Evolutionary conservation across 2,113 vertebrate species (phyloP), one percentile per base, ranked within the genome.

Genomic region (Nicator chloris): DNA sequence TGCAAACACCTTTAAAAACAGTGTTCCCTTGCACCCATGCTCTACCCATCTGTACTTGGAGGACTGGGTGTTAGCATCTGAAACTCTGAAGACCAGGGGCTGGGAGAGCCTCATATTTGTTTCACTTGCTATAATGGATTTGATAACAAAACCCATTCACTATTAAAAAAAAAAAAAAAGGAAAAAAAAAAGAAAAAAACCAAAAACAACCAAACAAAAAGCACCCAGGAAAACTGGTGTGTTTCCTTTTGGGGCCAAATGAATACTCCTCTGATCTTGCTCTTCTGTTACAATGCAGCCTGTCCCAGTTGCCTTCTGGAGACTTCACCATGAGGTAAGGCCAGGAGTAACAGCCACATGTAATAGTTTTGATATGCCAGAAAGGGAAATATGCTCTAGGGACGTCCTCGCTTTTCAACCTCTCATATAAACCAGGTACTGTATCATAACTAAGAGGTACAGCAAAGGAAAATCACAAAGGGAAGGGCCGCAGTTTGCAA

Each of bases 341-440:
- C 15, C 47, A 63, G 31, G 16, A 88, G 40, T 0, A 1, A 65
- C 26, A 63, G 45, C 35, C 7, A 4, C 33, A 37, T 0, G 1
- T 3, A 35, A 16, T 27, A 13, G 2, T 65, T 77, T 39, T 6
- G 3, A 54, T 1, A 1, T 3, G 3, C 40, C 1, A 1, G 53
- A 68, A 90, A 45, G 33, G 9, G 24, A 53, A n/a, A 72, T 60
- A 42, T 4, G 3, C 22, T 42, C 40, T 11, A 82, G 8, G 26
- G 12, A 68, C 24, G 15, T 57, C 37, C 22, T 90, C 7, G 61
- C 18, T 86, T 65, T 75, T 70, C 60, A 73, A 8, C 2, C 18
- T 54, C 42, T 54, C 8, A 13, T 23, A 39, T 59, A 86, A 75
- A 82, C 4, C 0, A 0, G 7, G 13, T 65, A 86, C 31, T 0